Evolutionary conservation across 2,888 invertebrate genomes (phyloP), one percentile per base, ranked within the genome.

Genomic region (Apoderus coryli): DNA sequence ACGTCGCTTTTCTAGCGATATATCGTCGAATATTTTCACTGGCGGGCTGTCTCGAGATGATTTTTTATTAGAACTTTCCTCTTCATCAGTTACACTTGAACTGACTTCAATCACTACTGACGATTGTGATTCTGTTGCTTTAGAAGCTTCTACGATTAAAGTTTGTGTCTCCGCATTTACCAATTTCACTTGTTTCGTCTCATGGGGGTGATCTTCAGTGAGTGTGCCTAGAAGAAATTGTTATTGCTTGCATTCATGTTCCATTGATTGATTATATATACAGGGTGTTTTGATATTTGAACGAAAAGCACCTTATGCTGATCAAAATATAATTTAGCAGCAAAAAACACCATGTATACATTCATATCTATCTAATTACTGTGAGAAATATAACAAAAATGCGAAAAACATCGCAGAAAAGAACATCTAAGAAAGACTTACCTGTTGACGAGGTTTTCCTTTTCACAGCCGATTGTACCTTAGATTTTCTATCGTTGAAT

Each of bases 131-230:
- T 22, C 24, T 23, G 32, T 31, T 22, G 30, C 23, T 31, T 38
- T 25, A 14, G 16, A 23, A n/a, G 22, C 33, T 38, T 35, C 35
- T 16, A 29, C 26, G 24, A 38, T 31, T 19, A 37, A 12, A 4
- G 54, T 54, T 44, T 55, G 54, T 3, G 55, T 55, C 40, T 51
- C 53, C 2, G 42, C 52, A 28, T 44, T 49, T 12, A 48, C 40
- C 12, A 47, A 36, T 38, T 49, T 50, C 1, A 44, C 38, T 32
- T 45, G 45, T 35, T 44, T 46, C 3, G 37, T 11, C 31, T 43
- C 39, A 9, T 39, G 41, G 16, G 40, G 32, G 33, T n/a, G n/a
- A n/a, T 37, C 37, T 30, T 47, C 47, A 3, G 45, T 44, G 25
- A 38, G 25, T 13, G 47, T 45, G 38, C 44, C 46, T 46, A 12